Evolutionary conservation across 2,113 vertebrate species (phyloP), one percentile per base, ranked within the genome.

Genomic region (Leucosticte australis): DNA sequence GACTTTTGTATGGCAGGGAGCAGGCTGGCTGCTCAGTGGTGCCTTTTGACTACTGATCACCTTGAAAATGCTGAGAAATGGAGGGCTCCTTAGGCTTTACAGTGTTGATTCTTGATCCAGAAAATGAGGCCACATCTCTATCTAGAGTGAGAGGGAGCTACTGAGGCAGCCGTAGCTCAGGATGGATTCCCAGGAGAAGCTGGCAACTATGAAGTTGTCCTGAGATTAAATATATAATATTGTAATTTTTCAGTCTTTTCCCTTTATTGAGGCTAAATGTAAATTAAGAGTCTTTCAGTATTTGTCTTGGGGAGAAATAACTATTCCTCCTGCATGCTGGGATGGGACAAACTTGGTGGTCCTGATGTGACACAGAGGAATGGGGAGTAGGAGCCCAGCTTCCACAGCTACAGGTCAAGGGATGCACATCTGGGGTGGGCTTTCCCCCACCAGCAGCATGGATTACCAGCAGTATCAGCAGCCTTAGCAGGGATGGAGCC

Each of bases 401-500:
- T 41, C 55, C 5, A 1, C 2, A 77, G 59, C 17, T 77, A 5
- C 30, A 56, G 62, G 30, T 28, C 18, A 41, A 26, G 1, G 20
- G 26, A 8, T 21, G 24, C 8, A 15, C 10, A 21, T 13, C 7
- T 27, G 15, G 19, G 3, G 4, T 21, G 37, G 37, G 37, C 16
- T 59, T 24, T 11, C 26, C 31, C n/a, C 37, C 11, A 57, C 10
- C 46, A 46, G 31, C 0, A 1, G 23, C 26, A 30, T n/a, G 13
- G 7, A 49, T 18, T 65, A 44, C 14, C 20, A 83, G 68, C 71
- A 68, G 18, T 49, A 49, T 26, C 30, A 15, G 35, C 19, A 33
- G 7, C 0, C 0, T 53, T 27, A 44, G 31, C 26, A 55, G 55
- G 13, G 41, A 18, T 7, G 12, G 57, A 47, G 62, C 56, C 1